These are phyloP conservation scores for Manacus vitellinus DNA, from an alignment of 2,113 vertebrate genomes.

Conservation along the genomic window DNA sequence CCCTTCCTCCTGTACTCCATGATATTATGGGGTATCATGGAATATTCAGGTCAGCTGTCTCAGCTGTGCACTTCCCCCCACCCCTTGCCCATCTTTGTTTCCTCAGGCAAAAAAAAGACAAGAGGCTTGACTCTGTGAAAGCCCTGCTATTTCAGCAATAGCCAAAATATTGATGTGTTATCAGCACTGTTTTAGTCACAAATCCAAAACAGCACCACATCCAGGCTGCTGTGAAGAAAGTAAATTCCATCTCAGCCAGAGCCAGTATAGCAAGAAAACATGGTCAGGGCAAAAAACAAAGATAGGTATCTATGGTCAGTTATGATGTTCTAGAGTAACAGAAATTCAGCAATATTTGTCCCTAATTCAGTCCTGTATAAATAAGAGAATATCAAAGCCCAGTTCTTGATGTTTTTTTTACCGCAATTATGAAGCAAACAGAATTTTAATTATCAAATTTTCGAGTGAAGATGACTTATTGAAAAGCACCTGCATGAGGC, in stretches of 20 bases:
- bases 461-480: background rate
- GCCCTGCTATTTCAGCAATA: background rate
- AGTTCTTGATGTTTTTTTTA: background rate
- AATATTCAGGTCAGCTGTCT: background rate
- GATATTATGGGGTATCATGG: background rate
- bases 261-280: background rate
- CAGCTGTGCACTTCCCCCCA: background rate
- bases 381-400: background rate
- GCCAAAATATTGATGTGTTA: background rate
- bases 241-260: background rate
- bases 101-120: background rate
- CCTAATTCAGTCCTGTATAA: background rate
- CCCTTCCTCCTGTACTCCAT: background rate
- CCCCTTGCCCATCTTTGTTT: background rate
- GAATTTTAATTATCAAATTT: conserved; percentile 12
- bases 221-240: background rate
- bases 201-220: background rate
- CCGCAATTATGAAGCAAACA: background rate
- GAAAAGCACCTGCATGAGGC: background rate
- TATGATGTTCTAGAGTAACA: background rate
- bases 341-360: background rate
- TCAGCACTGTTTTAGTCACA: background rate
- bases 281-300: background rate
- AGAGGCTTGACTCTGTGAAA: background rate
- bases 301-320: background rate